A percentile compares a stretch with the other conserved stretches of the same genome.
Evolutionary conservation across 2,888 invertebrate species (phyloP).

Genomic region (Resseliella maxima): DNA sequence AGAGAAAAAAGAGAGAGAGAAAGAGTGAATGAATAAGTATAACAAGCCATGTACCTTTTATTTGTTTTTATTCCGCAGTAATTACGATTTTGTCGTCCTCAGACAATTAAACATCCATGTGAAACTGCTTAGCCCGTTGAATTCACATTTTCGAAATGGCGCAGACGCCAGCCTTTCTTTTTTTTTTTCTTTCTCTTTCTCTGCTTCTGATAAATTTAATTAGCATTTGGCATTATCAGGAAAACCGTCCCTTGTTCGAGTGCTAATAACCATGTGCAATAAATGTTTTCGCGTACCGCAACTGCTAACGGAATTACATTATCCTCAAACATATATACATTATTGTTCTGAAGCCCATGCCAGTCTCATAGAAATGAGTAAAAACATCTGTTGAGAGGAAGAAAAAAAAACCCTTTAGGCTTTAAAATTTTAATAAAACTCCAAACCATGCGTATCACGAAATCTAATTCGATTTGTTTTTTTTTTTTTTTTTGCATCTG

Average conservation of each 20-base stretch:
- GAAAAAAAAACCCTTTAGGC: not conserved
- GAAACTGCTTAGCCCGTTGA: not conserved
- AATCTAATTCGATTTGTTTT: conserved; percentile 13
- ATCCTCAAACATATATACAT: not conserved
- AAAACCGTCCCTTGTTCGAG: conserved; percentile 16
- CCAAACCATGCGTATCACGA: not conserved
- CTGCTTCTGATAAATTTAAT: conserved; percentile 39
- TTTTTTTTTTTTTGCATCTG: not conserved
- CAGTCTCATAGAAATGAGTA: not conserved
- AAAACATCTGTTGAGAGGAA: not conserved
- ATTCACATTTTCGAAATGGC: not conserved
- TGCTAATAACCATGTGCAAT: conserved; percentile 16
- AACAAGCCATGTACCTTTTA: conserved; percentile 40
- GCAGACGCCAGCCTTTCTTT: too few species aligned
- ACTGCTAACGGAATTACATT: too few species aligned
- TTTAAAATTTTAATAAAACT: not conserved
- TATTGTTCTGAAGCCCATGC: not conserved
- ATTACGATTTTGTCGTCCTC: conserved; percentile 31
- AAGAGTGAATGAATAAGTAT: not conserved
- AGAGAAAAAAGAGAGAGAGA: not conserved
- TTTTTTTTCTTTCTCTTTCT: not conserved
- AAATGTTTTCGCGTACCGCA: conserved; percentile 40
- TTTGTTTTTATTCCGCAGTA: conserved; percentile 47
- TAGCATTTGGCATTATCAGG: conserved; percentile 35
- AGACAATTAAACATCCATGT: conserved; percentile 27